Evolutionary conservation across 2,797 vertebrate species (phyloP).

Genomic region (Crenichthys baileyi): DNA sequence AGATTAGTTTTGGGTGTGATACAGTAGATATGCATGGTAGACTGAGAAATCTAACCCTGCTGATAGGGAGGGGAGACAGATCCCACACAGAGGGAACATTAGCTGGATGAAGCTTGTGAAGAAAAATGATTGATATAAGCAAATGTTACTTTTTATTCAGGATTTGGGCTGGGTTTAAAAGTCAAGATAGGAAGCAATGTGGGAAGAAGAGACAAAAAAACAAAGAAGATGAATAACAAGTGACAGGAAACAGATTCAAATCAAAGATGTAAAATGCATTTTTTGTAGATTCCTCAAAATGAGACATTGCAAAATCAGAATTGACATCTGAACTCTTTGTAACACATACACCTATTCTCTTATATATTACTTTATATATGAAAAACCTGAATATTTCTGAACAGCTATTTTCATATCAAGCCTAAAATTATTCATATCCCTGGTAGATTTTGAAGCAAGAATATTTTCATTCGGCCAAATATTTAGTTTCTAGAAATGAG

Average conservation of each 20-base stretch:
- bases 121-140: neutral
- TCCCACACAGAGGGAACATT: constrained; percentile 34
- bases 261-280: neutral
- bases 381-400: neutral
- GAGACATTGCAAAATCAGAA: neutral
- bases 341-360: neutral
- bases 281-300: neutral
- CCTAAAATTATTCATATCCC: neutral
- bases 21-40: constrained; percentile 49
- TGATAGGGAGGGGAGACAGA: constrained; percentile 32
- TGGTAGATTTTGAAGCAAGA: neutral
- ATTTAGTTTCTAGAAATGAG: neutral
- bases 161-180: constrained; percentile 1
- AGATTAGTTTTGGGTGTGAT: constrained; percentile 53
- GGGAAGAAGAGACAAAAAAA: neutral
- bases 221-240: neutral
- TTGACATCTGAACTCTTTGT: neutral
- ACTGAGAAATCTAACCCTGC: constrained; percentile 47
- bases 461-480: neutral
- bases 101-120: constrained; percentile 5
- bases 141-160: neutral
- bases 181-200: neutral
- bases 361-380: neutral
- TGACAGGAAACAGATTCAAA: neutral
- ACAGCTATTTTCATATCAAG: neutral